phyloP scores from a whole-genome alignment of 2,797 vertebrate genomes.

The Staurois parvus region DNA sequence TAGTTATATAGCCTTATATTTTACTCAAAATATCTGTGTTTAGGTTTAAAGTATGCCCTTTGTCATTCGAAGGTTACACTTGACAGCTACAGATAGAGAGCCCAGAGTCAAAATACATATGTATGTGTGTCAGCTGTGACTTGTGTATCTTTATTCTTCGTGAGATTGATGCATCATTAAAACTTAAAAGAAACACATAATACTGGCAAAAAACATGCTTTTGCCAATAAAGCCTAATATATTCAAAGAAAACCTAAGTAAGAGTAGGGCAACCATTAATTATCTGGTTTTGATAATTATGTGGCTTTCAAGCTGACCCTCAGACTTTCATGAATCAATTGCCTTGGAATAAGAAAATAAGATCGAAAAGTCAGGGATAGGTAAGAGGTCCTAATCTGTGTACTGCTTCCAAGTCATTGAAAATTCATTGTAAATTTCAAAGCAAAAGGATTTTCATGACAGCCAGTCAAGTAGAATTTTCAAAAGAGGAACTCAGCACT shows the following conservation, averaged over 20 bases:
- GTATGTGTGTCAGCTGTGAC: slow-evolving; percentile 18
- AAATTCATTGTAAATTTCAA: too few species aligned
- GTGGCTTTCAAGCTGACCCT: too few species aligned
- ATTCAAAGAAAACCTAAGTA: background rate
- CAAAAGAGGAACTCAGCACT: too few species aligned
- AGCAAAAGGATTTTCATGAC: too few species aligned
- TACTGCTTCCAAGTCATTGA: too few species aligned
- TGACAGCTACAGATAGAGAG: slow-evolving; percentile 5
- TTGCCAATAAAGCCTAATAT: background rate
- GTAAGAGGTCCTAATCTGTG: background rate
- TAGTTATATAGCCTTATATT: background rate
- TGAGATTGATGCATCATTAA: background rate
- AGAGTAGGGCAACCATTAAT: background rate
- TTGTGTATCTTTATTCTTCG: background rate
- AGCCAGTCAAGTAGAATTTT: too few species aligned
- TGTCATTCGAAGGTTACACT: background rate
- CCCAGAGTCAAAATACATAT: slow-evolving; percentile 6
- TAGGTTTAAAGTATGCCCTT: background rate
- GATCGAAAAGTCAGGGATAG: too few species aligned
- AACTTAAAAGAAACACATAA: background rate
- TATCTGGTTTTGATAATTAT: too few species aligned
- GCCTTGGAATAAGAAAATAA: too few species aligned
- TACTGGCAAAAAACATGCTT: background rate
- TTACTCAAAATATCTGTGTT: background rate
- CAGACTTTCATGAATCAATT: too few species aligned